A percentile compares a stretch with the other conserved stretches of the same genome.
Evolutionary conservation across 2,113 vertebrate species (phyloP).

Genomic region (Numida meleagris): DNA sequence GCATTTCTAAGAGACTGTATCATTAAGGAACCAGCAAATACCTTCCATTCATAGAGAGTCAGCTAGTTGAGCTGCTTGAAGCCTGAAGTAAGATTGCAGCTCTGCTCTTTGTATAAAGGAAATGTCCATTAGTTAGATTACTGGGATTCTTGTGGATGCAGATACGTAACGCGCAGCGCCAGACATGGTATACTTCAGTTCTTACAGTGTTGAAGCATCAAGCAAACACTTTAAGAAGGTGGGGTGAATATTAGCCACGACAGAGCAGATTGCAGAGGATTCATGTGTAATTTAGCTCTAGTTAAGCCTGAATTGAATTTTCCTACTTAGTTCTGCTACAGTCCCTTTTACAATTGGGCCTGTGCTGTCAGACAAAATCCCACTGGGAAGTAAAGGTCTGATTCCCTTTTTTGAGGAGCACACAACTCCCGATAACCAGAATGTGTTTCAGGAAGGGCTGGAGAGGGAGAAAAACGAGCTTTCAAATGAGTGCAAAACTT

Average conservation of each 20-base stretch:
- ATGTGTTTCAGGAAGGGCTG: neutral
- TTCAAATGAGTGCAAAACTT: neutral
- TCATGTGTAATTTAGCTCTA: neutral
- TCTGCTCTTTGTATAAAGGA: neutral
- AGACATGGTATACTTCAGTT: neutral
- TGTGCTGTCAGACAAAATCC: neutral
- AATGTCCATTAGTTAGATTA: neutral
- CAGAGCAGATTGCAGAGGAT: constrained; percentile 29
- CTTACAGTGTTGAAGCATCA: neutral
- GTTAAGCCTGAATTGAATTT: constrained; percentile 50
- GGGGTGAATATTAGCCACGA: constrained; percentile 37
- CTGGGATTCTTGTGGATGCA: neutral
- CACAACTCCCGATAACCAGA: neutral
- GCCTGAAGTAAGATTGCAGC: neutral
- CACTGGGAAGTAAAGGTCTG: neutral
- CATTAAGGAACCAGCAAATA: neutral
- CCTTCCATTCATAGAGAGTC: neutral
- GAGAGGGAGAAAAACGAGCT: neutral
- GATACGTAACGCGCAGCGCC: neutral
- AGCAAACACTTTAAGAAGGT: neutral
- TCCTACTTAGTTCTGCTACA: neutral
- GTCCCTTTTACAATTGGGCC: neutral
- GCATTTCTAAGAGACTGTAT: neutral
- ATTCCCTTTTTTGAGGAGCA: neutral
- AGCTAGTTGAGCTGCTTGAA: neutral